Evolutionary conservation across 2,113 vertebrate genomes (phyloP), one percentile per base, ranked within the genome.

Genomic region (Nyctereutes procyonoides): DNA sequence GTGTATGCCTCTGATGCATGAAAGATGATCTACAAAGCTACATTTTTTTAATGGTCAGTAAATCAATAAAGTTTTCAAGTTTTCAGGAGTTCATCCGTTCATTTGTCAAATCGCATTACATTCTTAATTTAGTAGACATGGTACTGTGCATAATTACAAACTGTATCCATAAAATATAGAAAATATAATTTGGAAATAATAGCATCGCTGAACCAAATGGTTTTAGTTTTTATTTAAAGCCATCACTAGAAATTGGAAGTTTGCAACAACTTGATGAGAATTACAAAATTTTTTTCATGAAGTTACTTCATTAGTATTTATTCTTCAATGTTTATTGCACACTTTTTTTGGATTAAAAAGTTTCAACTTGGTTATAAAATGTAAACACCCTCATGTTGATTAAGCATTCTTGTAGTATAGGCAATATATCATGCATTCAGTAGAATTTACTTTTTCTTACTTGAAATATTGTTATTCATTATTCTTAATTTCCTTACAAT

Each of bases 181-280:
- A 98, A 96, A 88, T 30, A 17, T 0, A 32, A 88, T 43, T 79
- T 95, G 67, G 53, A 90, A n/a, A 82, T 83, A 79, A 20, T 63
- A 53, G 92, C 89, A 38, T 48, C 24, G 79, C 0, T 43, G 4
- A 97, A 73, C 15, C 43, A 43, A 82, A 87, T 87, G 19, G 10
- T 62, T 96, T n/a, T 85, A 83, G 43, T 96, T 96, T 96, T 96
- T 94, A 96, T 96, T 96, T 97, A 60, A 79, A 80, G 19, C 60
- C 91, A 92, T 20, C 22, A 85, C 30, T 93, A 77, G 30, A 97
- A 81, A 97, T 60, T 81, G 91, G 1, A n/a, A 90, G 3, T 74
- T 92, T 84, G 58, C 62, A 98, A 97, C 93, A 94, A 97, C 51
- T 5, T 2, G 1, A 86, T 77, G 38, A 95, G 2, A 81, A 87